Conservation (phyloP, 2,888 invertebrate species). For the Chouioia cunea region DNA sequence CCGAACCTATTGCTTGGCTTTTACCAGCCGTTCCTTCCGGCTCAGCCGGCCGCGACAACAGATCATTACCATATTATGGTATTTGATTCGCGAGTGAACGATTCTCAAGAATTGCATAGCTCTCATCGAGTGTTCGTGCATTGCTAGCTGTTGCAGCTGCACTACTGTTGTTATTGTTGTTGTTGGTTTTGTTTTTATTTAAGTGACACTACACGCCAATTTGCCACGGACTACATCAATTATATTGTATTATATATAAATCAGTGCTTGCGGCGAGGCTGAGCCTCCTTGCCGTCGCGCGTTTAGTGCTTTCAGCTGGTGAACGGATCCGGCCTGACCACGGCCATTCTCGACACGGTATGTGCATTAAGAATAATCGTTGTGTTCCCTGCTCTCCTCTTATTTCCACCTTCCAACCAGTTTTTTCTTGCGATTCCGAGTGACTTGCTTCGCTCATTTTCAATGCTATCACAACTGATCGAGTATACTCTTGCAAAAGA, state of each 20-base stretch:
- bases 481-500: too few relatives aligned
- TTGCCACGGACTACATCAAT: neutral
- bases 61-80: too few relatives aligned
- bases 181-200: too few relatives aligned
- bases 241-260: neutral
- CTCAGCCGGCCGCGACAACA: conserved; percentile 50
- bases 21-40: too few relatives aligned
- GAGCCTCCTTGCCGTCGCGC: conserved; percentile 43
- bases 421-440: neutral
- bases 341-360: conserved; percentile 69
- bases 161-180: neutral
- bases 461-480: too few relatives aligned
- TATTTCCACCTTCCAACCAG: neutral
- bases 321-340: conserved; percentile 68
- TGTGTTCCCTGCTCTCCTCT: neutral
- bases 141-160: too few relatives aligned
- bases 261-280: too few relatives aligned
- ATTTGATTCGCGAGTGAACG: neutral
- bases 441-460: too few relatives aligned
- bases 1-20: too few relatives aligned
- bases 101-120: neutral
- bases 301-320: conserved; percentile 65
- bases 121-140: neutral
- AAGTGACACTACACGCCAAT: too few relatives aligned
- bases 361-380: conserved; percentile 50